These are phyloP conservation scores for Phrynocephalus guinanensis DNA, from an alignment of 2,797 vertebrate species.

Conservation along the genomic window DNA sequence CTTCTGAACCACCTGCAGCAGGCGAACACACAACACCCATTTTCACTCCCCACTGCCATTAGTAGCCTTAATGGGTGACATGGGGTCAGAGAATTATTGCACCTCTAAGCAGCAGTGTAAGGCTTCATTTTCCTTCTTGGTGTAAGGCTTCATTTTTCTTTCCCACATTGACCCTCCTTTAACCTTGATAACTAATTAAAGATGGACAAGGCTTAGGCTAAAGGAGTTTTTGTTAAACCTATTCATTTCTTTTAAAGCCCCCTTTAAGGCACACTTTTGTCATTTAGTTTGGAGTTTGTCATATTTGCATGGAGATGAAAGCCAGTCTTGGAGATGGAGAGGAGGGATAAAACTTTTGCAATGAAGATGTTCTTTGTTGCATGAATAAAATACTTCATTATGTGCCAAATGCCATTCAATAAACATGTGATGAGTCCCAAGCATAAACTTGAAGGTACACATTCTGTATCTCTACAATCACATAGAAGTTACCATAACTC, in stretches of 20 bases:
- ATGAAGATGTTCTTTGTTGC: slow-evolving; percentile 47
- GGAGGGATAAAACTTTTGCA: slow-evolving; percentile 56
- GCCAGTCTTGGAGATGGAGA: slow-evolving; percentile 52
- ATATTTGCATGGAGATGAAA: slow-evolving; percentile 72
- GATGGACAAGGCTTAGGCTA: slow-evolving; percentile 77
- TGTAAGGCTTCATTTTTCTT: slow-evolving; percentile 72
- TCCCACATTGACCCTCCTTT: slow-evolving; percentile 78
- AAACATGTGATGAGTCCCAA: slow-evolving; percentile 37
- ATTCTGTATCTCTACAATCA: slow-evolving; percentile 11
- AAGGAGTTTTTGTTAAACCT: slow-evolving; percentile 79
- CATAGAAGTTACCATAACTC: too few species aligned
- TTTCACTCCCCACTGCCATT: slow-evolving; percentile 64
- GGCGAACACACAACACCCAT: slow-evolving; percentile 60
- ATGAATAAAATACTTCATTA: slow-evolving; percentile 30
- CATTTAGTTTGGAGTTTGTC: slow-evolving; percentile 58
- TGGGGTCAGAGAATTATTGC: slow-evolving; percentile 78
- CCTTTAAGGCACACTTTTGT: slow-evolving; percentile 72
- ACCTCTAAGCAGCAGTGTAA: slow-evolving; percentile 73
- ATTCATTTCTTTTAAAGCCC: slow-evolving; percentile 70
- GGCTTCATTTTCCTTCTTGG: slow-evolving; percentile 76
- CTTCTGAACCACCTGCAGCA: slow-evolving; percentile 56
- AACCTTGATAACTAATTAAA: slow-evolving; percentile 84
- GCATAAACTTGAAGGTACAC: neutral
- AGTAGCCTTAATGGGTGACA: slow-evolving; percentile 73
- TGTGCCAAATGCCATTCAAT: slow-evolving; percentile 37